A percentile compares a stretch with the other conserved stretches of the same genome.
These are phyloP conservation scores for Ranitomeya imitator DNA, from an alignment of 2,113 vertebrate genomes.

Conservation along the genomic window DNA sequence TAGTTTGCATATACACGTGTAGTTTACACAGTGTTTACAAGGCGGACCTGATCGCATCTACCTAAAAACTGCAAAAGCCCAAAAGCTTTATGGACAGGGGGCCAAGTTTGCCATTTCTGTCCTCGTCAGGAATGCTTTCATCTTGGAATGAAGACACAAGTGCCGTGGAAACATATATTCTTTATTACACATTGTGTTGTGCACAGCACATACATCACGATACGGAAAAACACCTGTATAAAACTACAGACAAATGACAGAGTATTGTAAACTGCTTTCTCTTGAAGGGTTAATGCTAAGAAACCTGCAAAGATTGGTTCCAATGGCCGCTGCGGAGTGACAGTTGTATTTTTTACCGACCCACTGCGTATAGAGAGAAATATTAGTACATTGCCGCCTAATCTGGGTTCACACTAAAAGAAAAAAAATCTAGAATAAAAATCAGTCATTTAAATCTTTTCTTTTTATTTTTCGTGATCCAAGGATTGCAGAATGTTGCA, in stretches of 20 bases:
- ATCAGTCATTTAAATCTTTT: no score
- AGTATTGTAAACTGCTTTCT: constrained; percentile 60
- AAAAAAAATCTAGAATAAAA: no score
- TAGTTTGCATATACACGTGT: constrained; percentile 52
- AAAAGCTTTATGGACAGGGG: not conserved
- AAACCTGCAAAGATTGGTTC: not conserved
- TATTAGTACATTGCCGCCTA: not conserved
- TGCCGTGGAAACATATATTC: constrained; percentile 60
- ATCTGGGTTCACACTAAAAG: not conserved
- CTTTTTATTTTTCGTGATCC: no score
- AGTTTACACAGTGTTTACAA: constrained; percentile 28
- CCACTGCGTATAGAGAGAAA: not conserved
- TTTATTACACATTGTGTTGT: constrained; percentile 77
- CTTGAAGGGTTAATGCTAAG: constrained; percentile 60
- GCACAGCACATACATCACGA: constrained; percentile 89
- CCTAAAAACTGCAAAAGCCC: constrained; percentile 48
- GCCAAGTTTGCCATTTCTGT: not conserved
- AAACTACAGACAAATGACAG: constrained; percentile 86
- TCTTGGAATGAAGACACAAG: not conserved
- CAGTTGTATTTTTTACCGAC: not conserved
- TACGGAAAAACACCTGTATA: constrained; percentile 81
- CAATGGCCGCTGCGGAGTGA: not conserved
- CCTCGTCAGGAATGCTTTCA: constrained; percentile 33
- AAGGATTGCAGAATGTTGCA: not conserved
- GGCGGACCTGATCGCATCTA: constrained; percentile 59